These are phyloP conservation scores for Andinoacara biseriatus DNA, from an alignment of 2,113 vertebrate species.

Conservation along the genomic window DNA sequence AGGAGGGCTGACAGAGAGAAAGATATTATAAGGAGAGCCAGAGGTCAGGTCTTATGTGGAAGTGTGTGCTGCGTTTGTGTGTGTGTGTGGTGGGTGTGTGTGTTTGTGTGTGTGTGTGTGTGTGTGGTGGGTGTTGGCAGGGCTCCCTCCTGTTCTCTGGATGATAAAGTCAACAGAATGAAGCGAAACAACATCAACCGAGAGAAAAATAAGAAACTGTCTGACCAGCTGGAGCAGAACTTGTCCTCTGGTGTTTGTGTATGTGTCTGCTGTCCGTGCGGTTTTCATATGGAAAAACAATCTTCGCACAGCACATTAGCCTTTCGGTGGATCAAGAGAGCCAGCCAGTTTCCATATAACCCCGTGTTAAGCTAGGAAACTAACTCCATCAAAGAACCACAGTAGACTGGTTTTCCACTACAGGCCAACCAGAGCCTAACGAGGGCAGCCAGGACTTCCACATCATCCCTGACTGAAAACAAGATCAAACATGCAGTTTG, in stretches of 20 bases:
- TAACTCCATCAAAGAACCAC: conserved; percentile 48
- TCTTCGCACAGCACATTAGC: conserved; percentile 68
- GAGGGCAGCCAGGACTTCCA: conserved; percentile 7
- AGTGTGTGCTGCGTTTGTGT: conserved; percentile 31
- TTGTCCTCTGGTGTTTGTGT: conserved; percentile 23
- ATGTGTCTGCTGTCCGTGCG: conserved; percentile 33
- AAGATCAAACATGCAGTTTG: background rate
- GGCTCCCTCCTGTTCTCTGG: conserved; percentile 51
- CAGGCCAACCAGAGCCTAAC: conserved; percentile 23
- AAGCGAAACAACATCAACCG: conserved; percentile 48
- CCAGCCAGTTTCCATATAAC: conserved; percentile 72
- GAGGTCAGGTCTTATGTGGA: conserved; percentile 24
- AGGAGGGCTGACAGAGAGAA: background rate
- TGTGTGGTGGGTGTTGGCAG: conserved; percentile 20
- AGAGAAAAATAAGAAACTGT: conserved; percentile 47
- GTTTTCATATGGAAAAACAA: conserved; percentile 68
- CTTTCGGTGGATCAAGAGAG: conserved; percentile 54
- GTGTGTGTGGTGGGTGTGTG: background rate
- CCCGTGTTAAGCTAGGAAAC: conserved; percentile 57
- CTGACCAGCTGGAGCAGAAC: conserved; percentile 63
- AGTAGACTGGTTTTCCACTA: conserved; percentile 56
- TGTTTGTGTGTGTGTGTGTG: conserved; percentile 22
- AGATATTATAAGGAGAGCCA: background rate
- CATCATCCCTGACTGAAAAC: conserved; percentile 10
- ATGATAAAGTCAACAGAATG: conserved; percentile 66